Percentiles rank a stretch among this genome's conserved stretches.
phyloP scores from a whole-genome alignment of 2,888 invertebrate genomes.

The Hypena proboscidalis region DNA sequence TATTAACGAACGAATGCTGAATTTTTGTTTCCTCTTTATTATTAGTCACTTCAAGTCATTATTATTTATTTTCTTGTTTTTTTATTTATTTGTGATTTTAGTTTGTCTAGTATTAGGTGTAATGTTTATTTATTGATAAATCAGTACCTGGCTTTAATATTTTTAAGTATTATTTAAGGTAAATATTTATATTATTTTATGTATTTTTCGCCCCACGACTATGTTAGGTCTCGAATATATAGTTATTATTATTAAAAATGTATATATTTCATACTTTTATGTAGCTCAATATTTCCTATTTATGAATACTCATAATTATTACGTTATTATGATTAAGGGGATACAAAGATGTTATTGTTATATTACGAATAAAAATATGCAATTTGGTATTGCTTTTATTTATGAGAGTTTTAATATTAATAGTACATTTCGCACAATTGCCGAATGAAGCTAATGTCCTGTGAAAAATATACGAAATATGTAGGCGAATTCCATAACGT shows the following conservation, averaged over 20 bases:
- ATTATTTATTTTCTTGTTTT: slow-evolving; percentile 36
- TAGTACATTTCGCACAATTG: background rate
- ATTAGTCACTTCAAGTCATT: slow-evolving; percentile 42
- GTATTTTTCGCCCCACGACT: slow-evolving; percentile 29
- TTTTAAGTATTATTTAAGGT: slow-evolving; percentile 64
- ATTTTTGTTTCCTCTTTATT: slow-evolving; percentile 24
- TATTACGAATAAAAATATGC: slow-evolving; percentile 37
- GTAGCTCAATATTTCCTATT: slow-evolving; percentile 24
- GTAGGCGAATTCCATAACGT: too few relatives aligned
- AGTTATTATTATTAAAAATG: slow-evolving; percentile 15
- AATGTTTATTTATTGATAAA: slow-evolving; percentile 45
- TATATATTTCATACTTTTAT: slow-evolving; percentile 20
- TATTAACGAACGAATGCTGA: slow-evolving; percentile 41
- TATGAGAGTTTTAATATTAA: background rate
- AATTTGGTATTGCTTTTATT: slow-evolving; percentile 29
- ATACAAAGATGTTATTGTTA: slow-evolving; percentile 33
- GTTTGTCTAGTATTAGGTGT: slow-evolving; percentile 51
- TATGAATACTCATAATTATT: slow-evolving; percentile 34
- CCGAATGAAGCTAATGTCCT: too few relatives aligned
- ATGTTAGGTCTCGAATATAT: slow-evolving; percentile 23
- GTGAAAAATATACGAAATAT: too few relatives aligned
- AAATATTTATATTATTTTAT: slow-evolving; percentile 21
- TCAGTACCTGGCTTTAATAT: slow-evolving; percentile 77
- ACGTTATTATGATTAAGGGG: slow-evolving; percentile 25
- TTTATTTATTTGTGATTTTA: slow-evolving; percentile 52